Evolutionary conservation across 2,888 invertebrate genomes (phyloP).

Genomic region (Linhomoeus sp.): DNA sequence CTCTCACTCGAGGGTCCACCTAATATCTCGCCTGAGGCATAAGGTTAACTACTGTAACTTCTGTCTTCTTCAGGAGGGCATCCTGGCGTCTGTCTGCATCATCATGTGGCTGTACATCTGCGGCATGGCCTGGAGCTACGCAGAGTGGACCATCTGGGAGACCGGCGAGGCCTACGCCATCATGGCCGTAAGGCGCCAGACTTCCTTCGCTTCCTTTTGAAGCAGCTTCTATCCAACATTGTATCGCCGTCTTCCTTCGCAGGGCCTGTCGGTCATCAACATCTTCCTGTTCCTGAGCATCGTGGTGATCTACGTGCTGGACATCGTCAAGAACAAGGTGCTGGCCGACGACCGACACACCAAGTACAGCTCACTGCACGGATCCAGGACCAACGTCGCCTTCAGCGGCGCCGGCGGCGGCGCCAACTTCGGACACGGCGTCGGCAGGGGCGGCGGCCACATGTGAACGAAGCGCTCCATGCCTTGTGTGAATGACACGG

Average conservation of each 20-base stretch:
- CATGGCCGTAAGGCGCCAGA: slow-evolving; percentile 20
- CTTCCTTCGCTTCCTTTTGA: too few relatives aligned
- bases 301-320: slow-evolving; percentile 17
- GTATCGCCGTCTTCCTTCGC: too few relatives aligned
- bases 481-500: too few relatives aligned
- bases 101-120: slow-evolving; percentile 25
- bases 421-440: too few relatives aligned
- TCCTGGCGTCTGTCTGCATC: slow-evolving; percentile 21
- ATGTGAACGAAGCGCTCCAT: too few relatives aligned
- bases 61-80: slow-evolving; percentile 22
- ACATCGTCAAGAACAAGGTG: slow-evolving; percentile 21
- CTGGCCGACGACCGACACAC: slow-evolving; percentile 11
- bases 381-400: too few relatives aligned
- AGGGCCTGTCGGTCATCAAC: slow-evolving; percentile 23
- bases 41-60: too few relatives aligned
- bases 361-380: slow-evolving; percentile 2
- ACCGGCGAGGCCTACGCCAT: slow-evolving; percentile 24
- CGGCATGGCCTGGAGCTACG: slow-evolving; percentile 22
- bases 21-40: too few relatives aligned
- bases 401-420: too few relatives aligned
- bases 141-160: slow-evolving; percentile 22
- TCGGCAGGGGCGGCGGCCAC: too few relatives aligned
- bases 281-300: slow-evolving; percentile 20
- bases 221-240: too few relatives aligned
- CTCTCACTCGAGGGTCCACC: too few relatives aligned